Evolutionary conservation across 2,888 invertebrate genomes (phyloP).

Genomic region (Clitarchus hookeri): DNA sequence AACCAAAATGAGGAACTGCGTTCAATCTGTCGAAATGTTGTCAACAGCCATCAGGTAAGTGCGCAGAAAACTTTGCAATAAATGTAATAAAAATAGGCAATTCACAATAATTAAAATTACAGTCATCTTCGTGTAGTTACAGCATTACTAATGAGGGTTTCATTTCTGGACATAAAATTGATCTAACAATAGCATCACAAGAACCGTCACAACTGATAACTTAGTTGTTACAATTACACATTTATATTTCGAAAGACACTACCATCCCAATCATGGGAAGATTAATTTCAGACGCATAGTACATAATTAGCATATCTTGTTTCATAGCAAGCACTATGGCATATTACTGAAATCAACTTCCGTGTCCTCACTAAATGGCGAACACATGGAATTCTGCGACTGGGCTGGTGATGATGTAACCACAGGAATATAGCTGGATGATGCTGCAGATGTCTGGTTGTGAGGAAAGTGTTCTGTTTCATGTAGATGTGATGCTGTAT

Average conservation of each 20-base stretch:
- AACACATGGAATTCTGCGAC: neutral
- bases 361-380: neutral
- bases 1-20: neutral
- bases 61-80: neutral
- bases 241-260: neutral
- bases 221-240: neutral
- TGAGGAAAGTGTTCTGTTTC: neutral
- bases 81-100: neutral
- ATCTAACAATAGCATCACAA: neutral
- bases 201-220: neutral
- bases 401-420: neutral
- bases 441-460: neutral
- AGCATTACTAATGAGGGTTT: neutral
- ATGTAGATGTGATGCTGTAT: neutral
- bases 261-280: neutral
- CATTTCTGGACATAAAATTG: neutral
- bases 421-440: neutral
- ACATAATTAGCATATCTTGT: neutral
- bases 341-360: neutral
- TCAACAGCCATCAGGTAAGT: neutral
- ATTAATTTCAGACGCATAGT: neutral
- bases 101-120: neutral
- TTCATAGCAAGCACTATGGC: neutral
- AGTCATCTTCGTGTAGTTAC: neutral
- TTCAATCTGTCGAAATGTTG: neutral